These are phyloP conservation scores for Tachysurus fulvidraco DNA, from an alignment of 2,113 vertebrate species.

Conservation along the genomic window DNA sequence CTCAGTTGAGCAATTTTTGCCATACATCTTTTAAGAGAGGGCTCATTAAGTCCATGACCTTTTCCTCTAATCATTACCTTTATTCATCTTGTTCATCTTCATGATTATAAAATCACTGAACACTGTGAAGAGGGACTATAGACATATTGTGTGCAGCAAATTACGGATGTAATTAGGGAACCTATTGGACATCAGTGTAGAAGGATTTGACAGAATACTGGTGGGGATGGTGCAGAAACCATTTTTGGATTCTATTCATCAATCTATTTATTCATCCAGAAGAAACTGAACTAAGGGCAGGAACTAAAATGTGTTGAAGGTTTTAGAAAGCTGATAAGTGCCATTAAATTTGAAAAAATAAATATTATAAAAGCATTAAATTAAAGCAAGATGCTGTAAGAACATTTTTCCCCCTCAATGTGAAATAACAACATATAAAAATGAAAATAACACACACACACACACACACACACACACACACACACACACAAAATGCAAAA, in stretches of 20 bases:
- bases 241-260: neutral
- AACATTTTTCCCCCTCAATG: no score
- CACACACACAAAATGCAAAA: no score
- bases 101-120: neutral
- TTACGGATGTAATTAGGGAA: constrained; percentile 16
- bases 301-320: neutral
- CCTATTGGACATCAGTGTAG: neutral
- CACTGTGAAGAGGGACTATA: neutral
- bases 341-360: no score
- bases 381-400: no score
- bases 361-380: no score
- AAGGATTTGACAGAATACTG: neutral
- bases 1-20: neutral
- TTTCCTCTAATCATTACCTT: neutral
- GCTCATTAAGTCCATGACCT: neutral
- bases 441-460: no score
- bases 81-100: neutral
- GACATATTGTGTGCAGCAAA: neutral
- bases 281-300: neutral
- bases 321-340: no score
- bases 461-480: no score
- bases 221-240: neutral
- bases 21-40: neutral
- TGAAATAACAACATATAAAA: no score
- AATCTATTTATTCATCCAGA: neutral